Conservation (phyloP, 2,113 vertebrate genomes). For the Phocoena sinus region DNA sequence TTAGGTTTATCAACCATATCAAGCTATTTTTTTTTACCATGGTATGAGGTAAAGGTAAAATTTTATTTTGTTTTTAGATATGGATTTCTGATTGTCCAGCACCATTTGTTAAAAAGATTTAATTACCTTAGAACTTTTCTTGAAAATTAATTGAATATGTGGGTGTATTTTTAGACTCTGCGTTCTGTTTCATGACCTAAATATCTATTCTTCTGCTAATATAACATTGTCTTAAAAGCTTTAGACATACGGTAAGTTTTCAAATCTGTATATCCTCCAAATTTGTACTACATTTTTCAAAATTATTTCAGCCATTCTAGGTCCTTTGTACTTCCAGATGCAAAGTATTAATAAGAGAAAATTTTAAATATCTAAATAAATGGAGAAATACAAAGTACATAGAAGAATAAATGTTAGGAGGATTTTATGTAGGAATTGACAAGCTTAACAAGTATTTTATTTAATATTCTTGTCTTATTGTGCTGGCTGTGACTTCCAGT, state of each 20-base stretch:
- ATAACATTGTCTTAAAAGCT: neutral
- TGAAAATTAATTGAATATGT: neutral
- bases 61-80: neutral
- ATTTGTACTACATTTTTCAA: neutral
- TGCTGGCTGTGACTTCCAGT: neutral
- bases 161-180: neutral
- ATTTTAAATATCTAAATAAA: neutral
- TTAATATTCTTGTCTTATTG: neutral
- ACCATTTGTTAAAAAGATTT: neutral
- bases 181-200: neutral
- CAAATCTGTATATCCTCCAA: neutral
- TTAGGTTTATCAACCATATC: neutral
- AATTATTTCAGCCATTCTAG: neutral
- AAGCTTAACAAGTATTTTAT: neutral
- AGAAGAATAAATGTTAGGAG: neutral
- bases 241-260: neutral
- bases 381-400: neutral
- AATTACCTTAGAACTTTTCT: neutral
- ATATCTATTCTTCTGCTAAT: neutral
- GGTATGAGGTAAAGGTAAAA: neutral
- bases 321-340: neutral
- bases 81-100: neutral
- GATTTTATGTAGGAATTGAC: neutral
- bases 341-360: neutral
- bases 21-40: neutral